Conservation (phyloP, 2,888 invertebrate species). For the Lysandra bellargus region DNA sequence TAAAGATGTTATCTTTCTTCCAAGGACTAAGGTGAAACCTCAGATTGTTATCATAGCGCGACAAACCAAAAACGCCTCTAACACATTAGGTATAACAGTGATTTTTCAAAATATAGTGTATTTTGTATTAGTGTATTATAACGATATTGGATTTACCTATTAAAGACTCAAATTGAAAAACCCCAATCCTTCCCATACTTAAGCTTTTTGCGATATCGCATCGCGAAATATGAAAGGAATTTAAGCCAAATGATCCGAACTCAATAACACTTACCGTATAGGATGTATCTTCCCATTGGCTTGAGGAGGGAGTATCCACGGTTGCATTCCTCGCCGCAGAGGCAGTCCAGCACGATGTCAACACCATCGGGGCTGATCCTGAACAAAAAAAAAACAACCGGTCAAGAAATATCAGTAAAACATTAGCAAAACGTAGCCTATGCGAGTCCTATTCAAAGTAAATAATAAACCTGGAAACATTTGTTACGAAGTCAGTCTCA, state of each 20-base stretch:
- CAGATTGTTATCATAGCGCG: neutral
- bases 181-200: neutral
- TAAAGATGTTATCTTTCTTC: slow-evolving; percentile 15
- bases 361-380: slow-evolving; percentile 89
- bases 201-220: neutral
- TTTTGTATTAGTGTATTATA: neutral
- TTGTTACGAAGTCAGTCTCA: neutral
- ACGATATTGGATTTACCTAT: neutral
- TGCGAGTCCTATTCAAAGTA: too few relatives aligned
- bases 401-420: neutral
- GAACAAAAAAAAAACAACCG: slow-evolving; percentile 35
- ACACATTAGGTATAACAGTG: neutral
- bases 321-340: slow-evolving; percentile 94
- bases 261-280: slow-evolving; percentile 82
- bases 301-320: slow-evolving; percentile 90
- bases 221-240: neutral
- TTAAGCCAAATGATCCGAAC: neutral
- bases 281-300: slow-evolving; percentile 93
- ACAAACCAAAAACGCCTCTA: neutral
- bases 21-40: neutral
- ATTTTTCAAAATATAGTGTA: neutral
- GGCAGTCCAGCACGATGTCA: slow-evolving; percentile 92
- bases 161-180: neutral
- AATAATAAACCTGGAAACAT: neutral
- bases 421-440: too few relatives aligned